These are phyloP conservation scores for Myotis yumanensis DNA, from an alignment of 2,113 vertebrate species.

Conservation along the genomic window DNA sequence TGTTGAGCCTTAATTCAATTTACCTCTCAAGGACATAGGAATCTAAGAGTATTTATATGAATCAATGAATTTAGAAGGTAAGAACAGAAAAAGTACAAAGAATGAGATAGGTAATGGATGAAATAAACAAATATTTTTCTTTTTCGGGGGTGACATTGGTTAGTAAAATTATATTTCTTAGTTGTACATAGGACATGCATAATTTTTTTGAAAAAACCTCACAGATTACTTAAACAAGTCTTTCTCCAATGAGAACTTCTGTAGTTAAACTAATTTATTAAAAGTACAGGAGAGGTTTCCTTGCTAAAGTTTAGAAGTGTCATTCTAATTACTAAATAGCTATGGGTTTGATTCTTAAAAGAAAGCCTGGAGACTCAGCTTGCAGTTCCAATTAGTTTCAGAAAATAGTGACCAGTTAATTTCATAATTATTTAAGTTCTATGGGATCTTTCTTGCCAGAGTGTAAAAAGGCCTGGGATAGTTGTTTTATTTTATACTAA, in stretches of 20 bases:
- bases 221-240: neutral
- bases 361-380: neutral
- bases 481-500: constrained; percentile 67
- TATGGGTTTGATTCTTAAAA: neutral
- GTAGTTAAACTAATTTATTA: neutral
- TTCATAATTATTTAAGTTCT: constrained; percentile 32
- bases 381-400: neutral
- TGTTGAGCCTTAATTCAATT: neutral
- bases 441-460: constrained; percentile 49
- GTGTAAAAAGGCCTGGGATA: constrained; percentile 45
- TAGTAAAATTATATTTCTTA: neutral
- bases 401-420: constrained; percentile 4
- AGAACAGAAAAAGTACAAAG: neutral
- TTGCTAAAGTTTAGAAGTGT: neutral
- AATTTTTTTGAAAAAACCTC: neutral
- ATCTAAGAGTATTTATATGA: neutral
- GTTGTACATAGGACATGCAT: neutral
- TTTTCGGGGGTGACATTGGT: neutral
- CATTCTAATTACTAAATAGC: neutral
- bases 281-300: neutral
- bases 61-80: neutral
- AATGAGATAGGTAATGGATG: neutral
- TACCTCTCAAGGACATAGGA: neutral
- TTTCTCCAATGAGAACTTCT: neutral
- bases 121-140: neutral